Conservation (phyloP, 2,797 vertebrate genomes). For the Phataginus tricuspis region DNA sequence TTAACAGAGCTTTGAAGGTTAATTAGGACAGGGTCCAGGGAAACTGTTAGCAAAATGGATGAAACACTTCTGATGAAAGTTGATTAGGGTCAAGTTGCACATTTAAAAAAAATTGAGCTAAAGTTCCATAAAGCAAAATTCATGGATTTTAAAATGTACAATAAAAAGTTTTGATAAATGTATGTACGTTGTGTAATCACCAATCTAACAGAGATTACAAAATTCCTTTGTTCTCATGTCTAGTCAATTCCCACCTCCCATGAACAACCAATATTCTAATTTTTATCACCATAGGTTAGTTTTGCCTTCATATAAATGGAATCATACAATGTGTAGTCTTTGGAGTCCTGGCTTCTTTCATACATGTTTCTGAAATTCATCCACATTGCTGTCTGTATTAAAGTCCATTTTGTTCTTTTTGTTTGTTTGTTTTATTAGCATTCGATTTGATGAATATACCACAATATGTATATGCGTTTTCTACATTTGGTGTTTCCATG, state of each 20-base stretch:
- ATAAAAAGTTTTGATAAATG: slow-evolving; percentile 4
- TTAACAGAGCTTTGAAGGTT: slow-evolving; percentile 51
- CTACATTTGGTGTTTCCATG: neutral
- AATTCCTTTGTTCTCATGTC: neutral
- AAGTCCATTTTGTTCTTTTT: neutral
- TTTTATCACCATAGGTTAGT: slow-evolving; percentile 1
- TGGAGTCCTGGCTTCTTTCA: neutral
- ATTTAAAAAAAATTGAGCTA: neutral
- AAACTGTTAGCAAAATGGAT: slow-evolving; percentile 5
- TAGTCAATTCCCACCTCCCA: neutral
- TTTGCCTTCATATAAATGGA: slow-evolving; percentile 11
- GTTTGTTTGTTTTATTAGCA: slow-evolving; percentile 28
- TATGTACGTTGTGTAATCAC: neutral
- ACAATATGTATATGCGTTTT: slow-evolving; percentile 4
- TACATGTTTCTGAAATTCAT: neutral
- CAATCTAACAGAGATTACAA: neutral
- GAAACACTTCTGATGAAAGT: neutral
- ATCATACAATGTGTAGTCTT: neutral
- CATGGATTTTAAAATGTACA: slow-evolving; percentile 1
- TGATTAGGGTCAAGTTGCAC: neutral
- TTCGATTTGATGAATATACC: neutral
- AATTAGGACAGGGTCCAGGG: slow-evolving; percentile 7
- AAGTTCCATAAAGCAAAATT: slow-evolving; percentile 24
- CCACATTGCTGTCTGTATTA: neutral
- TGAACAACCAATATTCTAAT: neutral